phyloP scores from a whole-genome alignment of 2,797 vertebrate species.

The Discoglossus pictus region DNA sequence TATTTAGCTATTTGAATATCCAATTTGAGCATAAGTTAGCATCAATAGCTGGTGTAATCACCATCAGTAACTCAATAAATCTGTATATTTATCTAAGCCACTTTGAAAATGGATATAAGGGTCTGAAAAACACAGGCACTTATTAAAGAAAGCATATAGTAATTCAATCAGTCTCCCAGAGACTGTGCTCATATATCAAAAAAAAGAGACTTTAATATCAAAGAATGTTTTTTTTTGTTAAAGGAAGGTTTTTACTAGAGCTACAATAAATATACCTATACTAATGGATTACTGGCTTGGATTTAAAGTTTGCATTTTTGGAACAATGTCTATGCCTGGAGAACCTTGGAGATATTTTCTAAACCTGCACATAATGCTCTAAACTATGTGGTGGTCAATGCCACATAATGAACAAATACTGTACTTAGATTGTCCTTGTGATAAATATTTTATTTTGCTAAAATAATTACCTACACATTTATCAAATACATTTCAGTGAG shows the following conservation, averaged over 20 bases:
- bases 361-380: too few species aligned
- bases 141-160: conserved; percentile 10
- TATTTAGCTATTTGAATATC: too few species aligned
- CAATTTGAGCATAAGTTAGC: background rate
- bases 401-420: too few species aligned
- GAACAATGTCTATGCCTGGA: too few species aligned
- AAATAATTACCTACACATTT: too few species aligned
- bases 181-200: conserved; percentile 3
- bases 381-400: too few species aligned
- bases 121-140: background rate
- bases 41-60: background rate
- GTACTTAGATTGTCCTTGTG: too few species aligned
- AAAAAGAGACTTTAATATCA: background rate
- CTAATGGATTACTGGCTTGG: background rate
- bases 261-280: background rate
- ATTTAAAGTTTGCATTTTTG: background rate
- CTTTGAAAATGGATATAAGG: background rate
- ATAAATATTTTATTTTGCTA: too few species aligned
- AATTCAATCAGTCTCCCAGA: background rate
- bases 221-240: conserved; percentile 12
- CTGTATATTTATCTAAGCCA: conserved; percentile 15
- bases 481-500: too few species aligned
- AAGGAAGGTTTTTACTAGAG: background rate
- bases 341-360: too few species aligned
- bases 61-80: conserved; percentile 16